Evolutionary conservation across 2,888 invertebrate genomes (phyloP), one percentile per base, ranked within the genome.

Genomic region (Perdita meconis): DNA sequence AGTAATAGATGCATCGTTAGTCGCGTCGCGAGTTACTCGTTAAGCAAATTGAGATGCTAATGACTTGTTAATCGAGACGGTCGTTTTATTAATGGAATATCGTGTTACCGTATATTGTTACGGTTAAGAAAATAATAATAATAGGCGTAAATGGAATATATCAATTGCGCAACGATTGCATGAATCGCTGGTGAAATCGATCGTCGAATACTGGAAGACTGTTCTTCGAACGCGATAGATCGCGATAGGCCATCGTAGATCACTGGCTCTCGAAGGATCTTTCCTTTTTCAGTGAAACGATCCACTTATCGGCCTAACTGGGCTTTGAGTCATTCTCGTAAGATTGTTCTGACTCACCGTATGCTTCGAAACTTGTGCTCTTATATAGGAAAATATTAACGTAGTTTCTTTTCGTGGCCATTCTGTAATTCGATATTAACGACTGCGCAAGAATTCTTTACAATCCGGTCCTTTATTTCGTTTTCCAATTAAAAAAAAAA

Each of bases 261-360:
- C 59, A 65, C 57, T 53, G 76, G 63, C 53, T 67, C 56, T 65
- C 74, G 86, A 87, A 87, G 84, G 81, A 84, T 81, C 81, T 87
- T 73, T 83, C 87, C 87, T 87, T 86, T 85, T 85, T 69, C 78
- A 85, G 85, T 63, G 73, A 77, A 86, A 80, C 78, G 82, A 83
- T 83, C 83, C 77, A 82, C 80, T 88, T 86, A 79, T 77, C 78
- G 57, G 51, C 64, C 57, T 67, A 73, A 76, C 77, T 73, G 67
- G 73, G 55, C 53, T 79, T 84, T 81, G 83, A 85, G 65, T 85
- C 83, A 85, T 69, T 73, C 68, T 34, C 55, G 61, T 40, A 38
- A 19, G 60, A 65, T 56, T 53, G 47, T 73, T 65, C 64, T 78
- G 78, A 78, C 63, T 78, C 78, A 78, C 59, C 75, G 63, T 65